A percentile compares a stretch with the other conserved stretches of the same genome.
These are phyloP conservation scores for Mellivora capensis DNA, from an alignment of 2,113 vertebrate species.

Conservation along the genomic window DNA sequence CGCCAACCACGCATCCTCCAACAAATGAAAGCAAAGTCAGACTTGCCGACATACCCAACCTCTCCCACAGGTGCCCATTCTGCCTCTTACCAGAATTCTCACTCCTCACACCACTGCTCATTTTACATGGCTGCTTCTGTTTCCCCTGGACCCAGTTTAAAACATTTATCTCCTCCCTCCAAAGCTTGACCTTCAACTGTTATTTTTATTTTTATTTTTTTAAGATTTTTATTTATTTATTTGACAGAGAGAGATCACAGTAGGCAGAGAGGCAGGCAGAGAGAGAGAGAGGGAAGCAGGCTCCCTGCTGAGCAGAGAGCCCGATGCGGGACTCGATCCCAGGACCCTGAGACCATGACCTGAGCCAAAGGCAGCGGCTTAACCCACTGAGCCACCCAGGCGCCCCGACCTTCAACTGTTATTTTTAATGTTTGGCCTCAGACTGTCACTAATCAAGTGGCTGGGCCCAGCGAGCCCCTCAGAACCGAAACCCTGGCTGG, in stretches of 20 bases:
- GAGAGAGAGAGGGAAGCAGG: too few relatives aligned
- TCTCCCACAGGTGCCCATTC: too few relatives aligned
- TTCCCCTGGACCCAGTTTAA: neutral
- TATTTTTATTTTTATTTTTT: too few relatives aligned
- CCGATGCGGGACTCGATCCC: too few relatives aligned
- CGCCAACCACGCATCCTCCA: neutral
- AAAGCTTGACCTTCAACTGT: neutral
- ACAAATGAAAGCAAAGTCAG: neutral
- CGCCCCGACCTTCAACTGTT: too few relatives aligned
- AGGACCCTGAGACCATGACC: too few relatives aligned
- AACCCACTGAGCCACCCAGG: too few relatives aligned
- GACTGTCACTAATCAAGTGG: neutral
- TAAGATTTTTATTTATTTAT: too few relatives aligned
- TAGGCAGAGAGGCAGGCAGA: too few relatives aligned
- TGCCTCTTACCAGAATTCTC: neutral
- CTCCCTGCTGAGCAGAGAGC: too few relatives aligned
- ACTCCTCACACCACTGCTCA: neutral
- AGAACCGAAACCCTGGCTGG: neutral
- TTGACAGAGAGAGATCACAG: too few relatives aligned
- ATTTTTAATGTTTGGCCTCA: neutral
- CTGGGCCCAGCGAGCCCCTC: neutral
- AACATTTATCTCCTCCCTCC: neutral
- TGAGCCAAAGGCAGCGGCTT: too few relatives aligned
- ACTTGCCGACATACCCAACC: neutral
- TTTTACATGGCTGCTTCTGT: neutral